Evolutionary conservation across 1,140 invertebrate genomes (phyloP), one percentile per base, ranked within the genome.

Genomic region (Cherax destructor): DNA sequence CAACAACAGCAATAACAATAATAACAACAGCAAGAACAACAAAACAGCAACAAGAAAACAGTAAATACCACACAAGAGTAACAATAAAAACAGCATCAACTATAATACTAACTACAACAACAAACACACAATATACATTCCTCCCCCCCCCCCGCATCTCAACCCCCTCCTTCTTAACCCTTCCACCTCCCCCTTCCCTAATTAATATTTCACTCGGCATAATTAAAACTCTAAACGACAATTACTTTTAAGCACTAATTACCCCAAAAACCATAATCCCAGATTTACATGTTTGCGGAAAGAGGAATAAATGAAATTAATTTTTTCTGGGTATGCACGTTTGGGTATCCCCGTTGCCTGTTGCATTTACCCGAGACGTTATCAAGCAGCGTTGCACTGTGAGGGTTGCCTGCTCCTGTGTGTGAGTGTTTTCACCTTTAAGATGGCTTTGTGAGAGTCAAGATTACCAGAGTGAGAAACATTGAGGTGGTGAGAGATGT

Each of bases 221-320:
- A 4, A 41, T 3, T 65, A 65, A 65, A 65, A 65, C 61, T 65
- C 61, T 18, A 56, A 79, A 18, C 78, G 78, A 59, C 78, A 88
- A 81, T 88, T 88, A 81, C 56, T 80, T 88, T 88, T 88, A 88
- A 88, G 78, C 41, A 88, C 61, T 72, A 50, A 81, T 52, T 78
- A 41, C 61, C 41, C 49, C 47, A 86, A 83, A 86, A 86, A 86
- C 49, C 30, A 30, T 49, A 72, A 88, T 88, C 74, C 83, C 59
- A 80, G 78, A 88, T 88, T 88, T 74, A 74, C 74, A 88, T 83
- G 79, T 88, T 88, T 88, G 6, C 83, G 18, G 47, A 4, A 47
- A 41, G 74, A 77, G 56, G 81, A 30, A 49, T 83, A 83, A 83
- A 83, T 49, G 81, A 49, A 69, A 56, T 83, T 41, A 10, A 30